Evolutionary conservation across 2,888 invertebrate species (phyloP).

Genomic region (Acleris literana): DNA sequence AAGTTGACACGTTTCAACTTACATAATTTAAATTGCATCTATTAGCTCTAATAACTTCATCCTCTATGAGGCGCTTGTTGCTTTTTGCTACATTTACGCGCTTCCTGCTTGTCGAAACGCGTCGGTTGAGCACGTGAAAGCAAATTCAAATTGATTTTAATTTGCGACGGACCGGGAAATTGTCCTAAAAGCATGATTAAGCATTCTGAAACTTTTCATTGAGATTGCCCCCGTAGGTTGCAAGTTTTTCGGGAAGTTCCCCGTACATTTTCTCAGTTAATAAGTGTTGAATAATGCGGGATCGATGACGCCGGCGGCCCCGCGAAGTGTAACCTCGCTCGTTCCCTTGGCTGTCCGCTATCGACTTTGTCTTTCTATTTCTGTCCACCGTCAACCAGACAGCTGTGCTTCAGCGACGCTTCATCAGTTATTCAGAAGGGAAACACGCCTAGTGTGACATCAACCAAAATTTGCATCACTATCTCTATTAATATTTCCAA

Average conservation of each 20-base stretch:
- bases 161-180: slow-evolving; percentile 14
- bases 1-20: neutral
- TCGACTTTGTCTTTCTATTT: slow-evolving; percentile 65
- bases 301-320: slow-evolving; percentile 20
- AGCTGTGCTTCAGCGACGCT: slow-evolving; percentile 56
- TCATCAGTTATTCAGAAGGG: slow-evolving; percentile 59
- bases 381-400: slow-evolving; percentile 50
- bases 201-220: slow-evolving; percentile 21
- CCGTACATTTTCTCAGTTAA: slow-evolving; percentile 25
- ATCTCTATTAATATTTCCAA: slow-evolving; percentile 18
- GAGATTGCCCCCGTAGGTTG: slow-evolving; percentile 13
- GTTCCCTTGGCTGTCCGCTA: slow-evolving; percentile 47
- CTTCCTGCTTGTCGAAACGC: slow-evolving; percentile 26
- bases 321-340: slow-evolving; percentile 21
- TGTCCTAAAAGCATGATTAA: slow-evolving; percentile 11
- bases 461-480: slow-evolving; percentile 37
- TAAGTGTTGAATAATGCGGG: slow-evolving; percentile 34
- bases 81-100: slow-evolving; percentile 27
- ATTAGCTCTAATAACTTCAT: slow-evolving; percentile 31
- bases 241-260: slow-evolving; percentile 23
- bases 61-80: slow-evolving; percentile 32
- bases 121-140: slow-evolving; percentile 23
- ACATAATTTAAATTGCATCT: slow-evolving; percentile 20
- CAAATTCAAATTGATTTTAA: slow-evolving; percentile 21
- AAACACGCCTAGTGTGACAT: slow-evolving; percentile 49